Evolutionary conservation across 1,140 invertebrate species (phyloP).

Genomic region (Leptopilina clavipes): DNA sequence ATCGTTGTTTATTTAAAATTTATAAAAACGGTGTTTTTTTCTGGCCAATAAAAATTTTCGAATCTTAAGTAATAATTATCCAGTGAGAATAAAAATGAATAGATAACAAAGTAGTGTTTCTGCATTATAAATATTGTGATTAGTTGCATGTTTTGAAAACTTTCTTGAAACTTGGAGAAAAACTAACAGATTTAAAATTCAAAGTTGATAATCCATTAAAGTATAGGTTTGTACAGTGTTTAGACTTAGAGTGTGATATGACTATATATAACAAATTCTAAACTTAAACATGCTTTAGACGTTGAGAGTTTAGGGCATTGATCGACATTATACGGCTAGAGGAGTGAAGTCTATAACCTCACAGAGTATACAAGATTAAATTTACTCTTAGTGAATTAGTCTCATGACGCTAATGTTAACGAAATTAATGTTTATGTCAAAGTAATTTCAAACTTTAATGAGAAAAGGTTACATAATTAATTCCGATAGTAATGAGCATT

Average conservation of each 20-base stretch:
- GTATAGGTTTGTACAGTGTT: background rate
- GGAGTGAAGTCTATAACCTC: slow-evolving; percentile 3
- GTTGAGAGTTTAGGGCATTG: background rate
- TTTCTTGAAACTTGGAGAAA: background rate
- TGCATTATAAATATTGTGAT: background rate
- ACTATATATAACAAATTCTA: slow-evolving; percentile 5
- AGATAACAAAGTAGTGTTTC: no score
- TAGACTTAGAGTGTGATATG: slow-evolving; percentile 1
- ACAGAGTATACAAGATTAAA: background rate
- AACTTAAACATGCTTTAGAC: slow-evolving; percentile 16
- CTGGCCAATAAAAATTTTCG: no score
- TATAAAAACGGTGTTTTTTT: no score
- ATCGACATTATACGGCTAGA: background rate
- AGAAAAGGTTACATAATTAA: background rate
- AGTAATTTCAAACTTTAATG: slow-evolving; percentile 10
- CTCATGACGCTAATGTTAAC: slow-evolving; percentile 1
- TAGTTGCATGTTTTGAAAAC: background rate
- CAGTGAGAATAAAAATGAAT: no score
- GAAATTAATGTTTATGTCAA: slow-evolving; percentile 14
- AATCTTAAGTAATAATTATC: no score
- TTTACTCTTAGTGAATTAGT: slow-evolving; percentile 3
- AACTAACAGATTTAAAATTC: background rate
- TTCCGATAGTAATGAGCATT: background rate
- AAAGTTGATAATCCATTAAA: background rate
- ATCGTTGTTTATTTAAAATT: no score